Evolutionary conservation across 2,888 invertebrate species (phyloP).

Genomic region (Coelinius sp.): DNA sequence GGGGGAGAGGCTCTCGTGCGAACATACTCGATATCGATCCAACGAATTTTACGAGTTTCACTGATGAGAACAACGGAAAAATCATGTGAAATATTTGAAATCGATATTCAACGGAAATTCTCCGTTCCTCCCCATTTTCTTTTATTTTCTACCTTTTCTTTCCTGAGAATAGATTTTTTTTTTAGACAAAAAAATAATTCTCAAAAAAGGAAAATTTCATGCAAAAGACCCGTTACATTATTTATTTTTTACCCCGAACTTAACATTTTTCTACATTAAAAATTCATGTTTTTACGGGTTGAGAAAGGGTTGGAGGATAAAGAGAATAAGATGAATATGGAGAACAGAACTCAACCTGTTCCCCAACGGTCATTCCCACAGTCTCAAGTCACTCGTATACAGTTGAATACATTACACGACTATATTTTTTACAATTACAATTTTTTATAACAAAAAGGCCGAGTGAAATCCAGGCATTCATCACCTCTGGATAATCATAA

Average conservation of each 20-base stretch:
- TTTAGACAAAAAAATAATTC: background rate
- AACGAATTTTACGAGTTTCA: background rate
- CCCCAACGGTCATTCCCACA: slow-evolving; percentile 69
- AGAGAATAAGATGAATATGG: slow-evolving; percentile 17
- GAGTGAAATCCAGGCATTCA: background rate
- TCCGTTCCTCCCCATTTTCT: background rate
- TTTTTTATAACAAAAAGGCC: slow-evolving; percentile 5
- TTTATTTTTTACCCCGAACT: background rate
- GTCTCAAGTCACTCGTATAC: slow-evolving; percentile 63
- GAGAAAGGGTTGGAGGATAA: slow-evolving; percentile 3
- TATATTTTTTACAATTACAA: background rate
- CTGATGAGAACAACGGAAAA: background rate
- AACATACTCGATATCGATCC: slow-evolving; percentile 22
- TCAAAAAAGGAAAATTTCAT: background rate
- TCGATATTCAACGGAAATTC: slow-evolving; percentile 14
- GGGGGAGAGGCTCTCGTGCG: slow-evolving; percentile 15
- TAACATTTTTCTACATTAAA: background rate
- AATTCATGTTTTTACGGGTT: slow-evolving; percentile 16
- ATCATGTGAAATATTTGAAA: background rate
- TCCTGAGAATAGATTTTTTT: background rate
- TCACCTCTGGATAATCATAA: background rate
- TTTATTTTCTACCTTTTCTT: background rate
- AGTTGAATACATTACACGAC: slow-evolving; percentile 53
- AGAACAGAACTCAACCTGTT: slow-evolving; percentile 60
- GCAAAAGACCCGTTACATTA: background rate